phyloP scores from a whole-genome alignment of 1,140 invertebrate species.

The Teleogryllus occipitalis region DNA sequence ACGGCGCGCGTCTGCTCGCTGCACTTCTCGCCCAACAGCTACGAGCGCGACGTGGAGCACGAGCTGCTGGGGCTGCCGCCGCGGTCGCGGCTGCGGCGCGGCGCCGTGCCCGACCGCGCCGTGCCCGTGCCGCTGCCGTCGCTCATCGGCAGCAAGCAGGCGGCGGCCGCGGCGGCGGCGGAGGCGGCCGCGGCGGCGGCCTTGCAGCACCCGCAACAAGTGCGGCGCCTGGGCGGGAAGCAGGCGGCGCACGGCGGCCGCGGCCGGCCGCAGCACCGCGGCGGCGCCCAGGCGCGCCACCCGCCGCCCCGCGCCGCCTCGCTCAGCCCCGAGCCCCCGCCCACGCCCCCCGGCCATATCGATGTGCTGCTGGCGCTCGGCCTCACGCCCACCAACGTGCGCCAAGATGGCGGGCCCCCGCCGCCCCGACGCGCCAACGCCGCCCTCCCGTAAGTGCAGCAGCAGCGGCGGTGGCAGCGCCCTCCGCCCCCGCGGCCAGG shows the following conservation, averaged over 20 bases:
- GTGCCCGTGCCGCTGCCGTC: conserved; percentile 41
- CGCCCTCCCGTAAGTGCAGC: neutral
- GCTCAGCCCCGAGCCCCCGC: neutral
- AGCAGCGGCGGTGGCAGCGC: neutral
- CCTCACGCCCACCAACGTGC: conserved; percentile 32
- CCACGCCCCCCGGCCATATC: conserved; percentile 24
- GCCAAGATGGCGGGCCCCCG: conserved; percentile 9
- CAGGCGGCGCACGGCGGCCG: conserved; percentile 34
- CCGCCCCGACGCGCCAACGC: too few species aligned
- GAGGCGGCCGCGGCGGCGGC: conserved; percentile 2
- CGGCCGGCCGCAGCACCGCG: neutral
- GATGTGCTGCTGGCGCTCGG: conserved; percentile 37
- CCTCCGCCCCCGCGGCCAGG: neutral
- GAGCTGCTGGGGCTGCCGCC: conserved; percentile 46
- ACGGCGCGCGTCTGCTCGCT: conserved; percentile 48
- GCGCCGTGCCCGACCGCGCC: conserved; percentile 45
- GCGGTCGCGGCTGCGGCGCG: conserved; percentile 42
- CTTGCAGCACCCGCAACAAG: conserved; percentile 18
- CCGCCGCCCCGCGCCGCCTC: too few species aligned
- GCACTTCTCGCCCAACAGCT: conserved; percentile 46
- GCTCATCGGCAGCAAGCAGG: conserved; percentile 14
- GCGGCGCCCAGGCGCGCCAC: too few species aligned
- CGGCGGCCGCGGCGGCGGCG: conserved; percentile 9
- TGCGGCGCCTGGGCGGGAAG: conserved; percentile 20
- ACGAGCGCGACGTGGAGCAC: conserved; percentile 50